phyloP scores from a whole-genome alignment of 2,888 invertebrate species.

The Pogonocherus hispidulus region DNA sequence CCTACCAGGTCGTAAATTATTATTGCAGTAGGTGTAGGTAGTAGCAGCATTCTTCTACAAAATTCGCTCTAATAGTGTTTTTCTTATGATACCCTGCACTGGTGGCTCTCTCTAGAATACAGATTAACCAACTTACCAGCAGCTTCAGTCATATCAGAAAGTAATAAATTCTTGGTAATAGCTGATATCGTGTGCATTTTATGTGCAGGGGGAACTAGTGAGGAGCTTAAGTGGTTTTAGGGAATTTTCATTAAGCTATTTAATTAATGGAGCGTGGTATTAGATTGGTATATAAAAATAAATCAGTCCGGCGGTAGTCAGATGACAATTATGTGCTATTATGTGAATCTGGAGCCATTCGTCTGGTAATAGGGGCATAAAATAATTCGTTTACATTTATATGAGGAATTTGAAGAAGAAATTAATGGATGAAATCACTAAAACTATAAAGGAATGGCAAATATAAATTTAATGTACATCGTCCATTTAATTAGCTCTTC shows the following conservation, averaged over 20 bases:
- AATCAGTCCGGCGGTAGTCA: constrained; percentile 14
- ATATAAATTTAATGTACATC: too few relatives aligned
- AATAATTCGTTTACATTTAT: background rate
- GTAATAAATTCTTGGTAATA: constrained; percentile 27
- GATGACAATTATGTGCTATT: background rate
- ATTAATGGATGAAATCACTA: too few relatives aligned
- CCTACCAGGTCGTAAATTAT: too few relatives aligned
- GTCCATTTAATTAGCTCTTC: too few relatives aligned
- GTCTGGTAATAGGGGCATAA: background rate
- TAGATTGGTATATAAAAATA: constrained; percentile 32
- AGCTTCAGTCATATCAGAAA: constrained; percentile 18
- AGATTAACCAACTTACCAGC: constrained; percentile 2
- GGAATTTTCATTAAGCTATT: constrained; percentile 43
- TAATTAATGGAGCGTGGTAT: constrained; percentile 41
- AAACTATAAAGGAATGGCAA: too few relatives aligned
- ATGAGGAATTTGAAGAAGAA: too few relatives aligned
- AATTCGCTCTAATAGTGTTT: too few relatives aligned
- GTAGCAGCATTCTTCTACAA: too few relatives aligned
- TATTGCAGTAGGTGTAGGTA: too few relatives aligned
- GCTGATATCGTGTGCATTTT: constrained; percentile 24
- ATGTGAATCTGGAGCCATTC: background rate
- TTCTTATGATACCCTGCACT: too few relatives aligned
- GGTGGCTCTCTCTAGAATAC: background rate
- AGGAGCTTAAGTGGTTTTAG: constrained; percentile 37
- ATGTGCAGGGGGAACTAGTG: constrained; percentile 16